Percentiles rank a stretch among this genome's conserved stretches.
Conservation (phyloP, 1,140 invertebrate genomes). For the Hyles vespertilio region DNA sequence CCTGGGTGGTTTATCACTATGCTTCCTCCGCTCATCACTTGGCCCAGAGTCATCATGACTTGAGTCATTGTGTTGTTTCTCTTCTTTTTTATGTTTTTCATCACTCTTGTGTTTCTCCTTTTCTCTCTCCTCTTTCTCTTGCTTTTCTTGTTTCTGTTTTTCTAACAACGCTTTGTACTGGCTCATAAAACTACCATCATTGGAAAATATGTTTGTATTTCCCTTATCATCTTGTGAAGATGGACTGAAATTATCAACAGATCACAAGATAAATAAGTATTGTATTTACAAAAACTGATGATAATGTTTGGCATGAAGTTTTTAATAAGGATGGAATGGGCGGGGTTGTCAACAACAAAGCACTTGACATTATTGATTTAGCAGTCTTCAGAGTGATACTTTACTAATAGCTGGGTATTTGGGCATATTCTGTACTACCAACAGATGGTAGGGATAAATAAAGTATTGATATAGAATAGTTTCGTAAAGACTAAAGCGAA, state of each 20-base stretch:
- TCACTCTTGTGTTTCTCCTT: constrained; percentile 31
- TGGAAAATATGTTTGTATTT: constrained; percentile 82
- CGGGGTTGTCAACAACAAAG: too few species aligned
- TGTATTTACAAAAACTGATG: too few species aligned
- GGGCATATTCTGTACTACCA: too few species aligned
- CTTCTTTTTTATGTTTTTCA: constrained; percentile 25
- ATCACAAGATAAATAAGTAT: not conserved
- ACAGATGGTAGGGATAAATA: too few species aligned
- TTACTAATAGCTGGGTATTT: too few species aligned
- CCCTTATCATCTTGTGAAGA: constrained; percentile 39
- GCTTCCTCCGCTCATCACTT: constrained; percentile 23
- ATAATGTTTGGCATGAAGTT: too few species aligned
- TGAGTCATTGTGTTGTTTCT: constrained; percentile 15
- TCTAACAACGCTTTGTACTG: constrained; percentile 80
- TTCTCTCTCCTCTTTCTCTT: constrained; percentile 51
- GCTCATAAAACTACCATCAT: constrained; percentile 88
- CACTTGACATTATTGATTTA: too few species aligned
- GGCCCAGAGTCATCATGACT: constrained; percentile 18
- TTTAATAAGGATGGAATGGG: too few species aligned
- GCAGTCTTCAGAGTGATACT: too few species aligned
- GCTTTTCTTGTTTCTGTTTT: constrained; percentile 60
- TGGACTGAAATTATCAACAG: constrained; percentile 27
- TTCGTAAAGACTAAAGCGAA: too few species aligned
- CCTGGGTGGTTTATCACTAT: constrained; percentile 28
- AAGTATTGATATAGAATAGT: too few species aligned